Evolutionary conservation across 2,888 invertebrate species (phyloP).

Genomic region (Dolichopus griseipennis): DNA sequence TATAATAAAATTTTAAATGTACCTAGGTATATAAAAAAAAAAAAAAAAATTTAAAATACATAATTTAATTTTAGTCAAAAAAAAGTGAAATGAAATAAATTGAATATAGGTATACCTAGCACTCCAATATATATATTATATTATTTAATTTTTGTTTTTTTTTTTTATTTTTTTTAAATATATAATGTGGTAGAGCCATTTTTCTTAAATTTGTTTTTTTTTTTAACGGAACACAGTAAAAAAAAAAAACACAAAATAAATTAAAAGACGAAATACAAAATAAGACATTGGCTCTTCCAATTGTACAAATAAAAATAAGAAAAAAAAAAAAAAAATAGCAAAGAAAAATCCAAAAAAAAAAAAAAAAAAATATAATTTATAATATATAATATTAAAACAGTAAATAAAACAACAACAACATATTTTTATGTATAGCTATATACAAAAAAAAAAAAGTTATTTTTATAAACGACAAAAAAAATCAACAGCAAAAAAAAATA

Average conservation of each 20-base stretch:
- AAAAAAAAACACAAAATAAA: neutral
- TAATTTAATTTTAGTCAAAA: too few relatives aligned
- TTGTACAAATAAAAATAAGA: neutral
- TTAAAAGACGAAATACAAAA: neutral
- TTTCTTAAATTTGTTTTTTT: neutral
- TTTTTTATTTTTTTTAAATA: neutral
- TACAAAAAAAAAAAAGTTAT: neutral
- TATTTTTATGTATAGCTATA: neutral
- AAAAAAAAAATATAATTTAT: neutral
- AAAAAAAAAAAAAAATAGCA: neutral
- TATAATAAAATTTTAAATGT: too few relatives aligned
- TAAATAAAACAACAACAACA: too few relatives aligned
- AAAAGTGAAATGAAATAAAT: too few relatives aligned
- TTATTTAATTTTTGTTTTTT: neutral
- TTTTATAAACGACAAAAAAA: neutral
- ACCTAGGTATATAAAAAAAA: too few relatives aligned
- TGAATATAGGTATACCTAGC: too few relatives aligned
- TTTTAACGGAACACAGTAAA: neutral
- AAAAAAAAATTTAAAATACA: too few relatives aligned
- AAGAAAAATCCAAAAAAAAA: neutral
- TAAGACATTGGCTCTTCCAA: conserved; percentile 1
- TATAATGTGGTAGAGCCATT: neutral
- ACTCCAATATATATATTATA: too few relatives aligned
- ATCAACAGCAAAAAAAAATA: neutral
- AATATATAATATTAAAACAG: too few relatives aligned